These are phyloP conservation scores for Macquaria australasica DNA, from an alignment of 2,113 vertebrate genomes.

Conservation along the genomic window DNA sequence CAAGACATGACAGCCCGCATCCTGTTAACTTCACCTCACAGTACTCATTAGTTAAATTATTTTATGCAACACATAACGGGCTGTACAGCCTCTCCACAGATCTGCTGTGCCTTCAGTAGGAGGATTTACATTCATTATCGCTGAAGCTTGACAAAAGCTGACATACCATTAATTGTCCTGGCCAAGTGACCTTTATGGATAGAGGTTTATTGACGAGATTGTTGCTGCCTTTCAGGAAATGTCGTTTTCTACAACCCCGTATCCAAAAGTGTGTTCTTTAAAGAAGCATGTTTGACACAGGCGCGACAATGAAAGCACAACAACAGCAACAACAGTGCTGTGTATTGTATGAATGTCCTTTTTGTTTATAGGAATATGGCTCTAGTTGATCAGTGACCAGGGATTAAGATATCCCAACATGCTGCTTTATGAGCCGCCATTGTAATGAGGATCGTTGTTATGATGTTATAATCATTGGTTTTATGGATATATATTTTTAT, in stretches of 20 bases:
- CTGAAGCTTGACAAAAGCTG: background rate
- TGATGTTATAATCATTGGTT: background rate
- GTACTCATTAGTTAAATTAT: constrained; percentile 59
- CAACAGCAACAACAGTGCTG: background rate
- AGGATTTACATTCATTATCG: constrained; percentile 15
- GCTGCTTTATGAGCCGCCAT: background rate
- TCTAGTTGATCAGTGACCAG: constrained; percentile 38
- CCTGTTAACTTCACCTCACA: constrained; percentile 57
- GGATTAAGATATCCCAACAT: background rate
- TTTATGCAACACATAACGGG: constrained; percentile 1
- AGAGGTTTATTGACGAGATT: background rate
- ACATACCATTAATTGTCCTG: background rate
- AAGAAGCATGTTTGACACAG: background rate
- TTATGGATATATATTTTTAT: background rate
- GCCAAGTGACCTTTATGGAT: background rate
- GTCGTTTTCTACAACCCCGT: background rate
- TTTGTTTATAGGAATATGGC: constrained; percentile 8
- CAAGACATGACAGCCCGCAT: constrained; percentile 62
- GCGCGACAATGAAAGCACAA: background rate
- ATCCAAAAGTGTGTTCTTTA: background rate
- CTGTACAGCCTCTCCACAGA: constrained; percentile 8
- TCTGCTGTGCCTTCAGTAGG: background rate
- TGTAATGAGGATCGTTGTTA: background rate
- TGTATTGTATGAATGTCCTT: background rate
- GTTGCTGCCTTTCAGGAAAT: background rate